A percentile compares a stretch with the other conserved stretches of the same genome.
Conservation (phyloP, 2,113 vertebrate genomes). For the Ursus arctos region DNA sequence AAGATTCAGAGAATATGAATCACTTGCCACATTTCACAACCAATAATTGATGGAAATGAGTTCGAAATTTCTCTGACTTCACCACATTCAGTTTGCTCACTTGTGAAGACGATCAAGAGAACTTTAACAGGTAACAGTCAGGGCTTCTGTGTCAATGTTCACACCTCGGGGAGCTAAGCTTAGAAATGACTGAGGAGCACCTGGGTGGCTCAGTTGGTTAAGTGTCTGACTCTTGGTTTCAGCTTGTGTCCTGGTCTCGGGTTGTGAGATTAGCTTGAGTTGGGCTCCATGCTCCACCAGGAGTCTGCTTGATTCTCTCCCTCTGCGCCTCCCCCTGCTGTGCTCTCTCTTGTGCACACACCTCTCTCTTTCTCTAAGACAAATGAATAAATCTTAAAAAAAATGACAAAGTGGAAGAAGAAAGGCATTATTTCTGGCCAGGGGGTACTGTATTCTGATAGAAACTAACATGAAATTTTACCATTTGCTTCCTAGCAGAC, state of each 20-base stretch:
- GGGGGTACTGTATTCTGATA: not conserved
- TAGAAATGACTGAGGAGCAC: not conserved
- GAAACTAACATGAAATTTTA: not conserved
- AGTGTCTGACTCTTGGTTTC: no score
- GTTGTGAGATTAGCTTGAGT: no score
- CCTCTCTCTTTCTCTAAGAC: no score
- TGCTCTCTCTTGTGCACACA: no score
- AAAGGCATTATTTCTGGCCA: not conserved
- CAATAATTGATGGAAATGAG: not conserved
- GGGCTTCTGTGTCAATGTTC: no score
- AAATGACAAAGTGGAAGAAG: not conserved
- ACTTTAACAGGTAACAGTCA: not conserved
- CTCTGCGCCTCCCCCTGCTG: no score
- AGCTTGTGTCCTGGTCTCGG: no score
- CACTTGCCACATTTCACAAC: not conserved
- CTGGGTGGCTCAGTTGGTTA: no score
- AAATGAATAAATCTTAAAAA: no score
- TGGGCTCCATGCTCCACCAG: no score
- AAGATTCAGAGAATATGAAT: not conserved
- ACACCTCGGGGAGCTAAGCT: not conserved
- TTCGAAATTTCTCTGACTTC: not conserved
- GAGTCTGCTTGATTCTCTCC: no score
- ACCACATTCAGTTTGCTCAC: not conserved
- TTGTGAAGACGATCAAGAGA: not conserved
- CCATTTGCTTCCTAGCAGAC: not conserved